These are phyloP conservation scores for Toxotes lorentzi DNA, from an alignment of 2,797 vertebrate genomes.

Conservation along the genomic window DNA sequence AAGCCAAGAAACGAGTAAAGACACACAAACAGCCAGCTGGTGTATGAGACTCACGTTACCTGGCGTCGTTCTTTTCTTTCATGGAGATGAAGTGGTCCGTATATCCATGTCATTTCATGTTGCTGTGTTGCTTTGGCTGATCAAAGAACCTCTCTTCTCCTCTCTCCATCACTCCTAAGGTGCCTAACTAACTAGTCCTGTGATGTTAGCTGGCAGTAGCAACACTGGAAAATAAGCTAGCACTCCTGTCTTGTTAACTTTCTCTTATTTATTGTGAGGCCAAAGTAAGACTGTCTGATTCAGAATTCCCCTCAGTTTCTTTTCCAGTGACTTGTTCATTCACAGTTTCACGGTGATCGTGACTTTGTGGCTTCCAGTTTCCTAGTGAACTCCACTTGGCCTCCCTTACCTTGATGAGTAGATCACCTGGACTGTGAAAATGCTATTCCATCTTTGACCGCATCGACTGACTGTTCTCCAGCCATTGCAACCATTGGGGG, in stretches of 20 bases:
- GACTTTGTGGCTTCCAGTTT: neutral
- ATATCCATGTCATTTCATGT: neutral
- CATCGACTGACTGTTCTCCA: neutral
- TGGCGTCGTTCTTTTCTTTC: neutral
- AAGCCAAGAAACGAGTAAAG: neutral
- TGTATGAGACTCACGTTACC: neutral
- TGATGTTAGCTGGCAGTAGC: neutral
- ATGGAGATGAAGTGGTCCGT: neutral
- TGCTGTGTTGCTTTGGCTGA: neutral
- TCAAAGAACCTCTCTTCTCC: neutral
- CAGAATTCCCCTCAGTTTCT: neutral
- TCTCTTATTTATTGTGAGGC: neutral
- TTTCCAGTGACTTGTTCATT: neutral
- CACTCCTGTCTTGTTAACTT: neutral
- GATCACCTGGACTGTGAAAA: neutral
- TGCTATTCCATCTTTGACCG: neutral
- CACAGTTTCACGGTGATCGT: neutral
- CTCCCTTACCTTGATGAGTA: too few relatives aligned
- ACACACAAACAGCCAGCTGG: neutral
- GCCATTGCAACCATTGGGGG: neutral
- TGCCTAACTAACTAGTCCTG: neutral
- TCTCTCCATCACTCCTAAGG: neutral
- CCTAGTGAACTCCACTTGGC: constrained; percentile 3
- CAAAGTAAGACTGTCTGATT: neutral
- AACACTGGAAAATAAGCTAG: neutral